Evolutionary conservation across 1,140 invertebrate genomes (phyloP).

Genomic region (Magallana ariakensis): DNA sequence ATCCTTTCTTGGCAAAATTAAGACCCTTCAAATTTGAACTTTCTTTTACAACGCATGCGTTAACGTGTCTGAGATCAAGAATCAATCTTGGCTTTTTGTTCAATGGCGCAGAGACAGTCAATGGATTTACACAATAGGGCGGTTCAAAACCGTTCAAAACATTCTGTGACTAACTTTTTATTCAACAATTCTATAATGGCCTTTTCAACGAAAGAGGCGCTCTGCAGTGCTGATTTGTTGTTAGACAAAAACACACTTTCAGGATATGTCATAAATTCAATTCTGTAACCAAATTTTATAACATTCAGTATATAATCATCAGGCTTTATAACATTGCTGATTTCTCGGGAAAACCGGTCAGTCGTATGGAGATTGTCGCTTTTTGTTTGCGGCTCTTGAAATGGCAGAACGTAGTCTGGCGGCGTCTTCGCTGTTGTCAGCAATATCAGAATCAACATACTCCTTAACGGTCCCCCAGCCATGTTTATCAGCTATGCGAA

Average conservation of each 20-base stretch:
- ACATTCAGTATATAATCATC: too few species aligned
- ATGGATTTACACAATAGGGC: constrained; percentile 31
- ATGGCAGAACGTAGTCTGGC: constrained; percentile 9
- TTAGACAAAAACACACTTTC: neutral
- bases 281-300: neutral
- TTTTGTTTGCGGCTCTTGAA: neutral
- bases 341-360: too few species aligned
- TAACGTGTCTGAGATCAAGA: constrained; percentile 14
- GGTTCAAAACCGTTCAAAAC: neutral
- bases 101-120: constrained; percentile 37
- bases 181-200: constrained; percentile 30
- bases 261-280: neutral
- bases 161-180: constrained; percentile 32
- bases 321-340: too few species aligned
- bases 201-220: neutral
- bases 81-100: constrained; percentile 27
- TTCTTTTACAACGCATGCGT: neutral
- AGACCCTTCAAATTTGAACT: constrained; percentile 31
- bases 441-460: constrained; percentile 19
- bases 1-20: neutral
- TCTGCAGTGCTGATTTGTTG: constrained; percentile 2
- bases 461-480: constrained; percentile 42
- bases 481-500: constrained; percentile 45
- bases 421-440: constrained; percentile 40
- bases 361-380: too few species aligned